These are phyloP conservation scores for Drosophila lacertosa DNA, from an alignment of 1,140 invertebrate genomes.

Conservation along the genomic window DNA sequence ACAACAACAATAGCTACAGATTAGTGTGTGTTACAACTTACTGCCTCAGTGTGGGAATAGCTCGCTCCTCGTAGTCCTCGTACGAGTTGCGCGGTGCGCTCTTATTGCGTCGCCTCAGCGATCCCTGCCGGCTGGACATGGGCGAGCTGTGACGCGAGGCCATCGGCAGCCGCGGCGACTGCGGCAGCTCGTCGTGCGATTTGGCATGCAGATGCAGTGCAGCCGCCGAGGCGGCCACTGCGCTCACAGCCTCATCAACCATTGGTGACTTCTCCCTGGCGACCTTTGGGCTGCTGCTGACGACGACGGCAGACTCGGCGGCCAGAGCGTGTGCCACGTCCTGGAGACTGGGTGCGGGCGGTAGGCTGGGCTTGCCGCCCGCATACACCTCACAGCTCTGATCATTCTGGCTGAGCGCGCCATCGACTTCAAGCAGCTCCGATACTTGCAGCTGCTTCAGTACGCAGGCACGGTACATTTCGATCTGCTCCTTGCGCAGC, in stretches of 20 bases:
- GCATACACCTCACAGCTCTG: constrained; percentile 78
- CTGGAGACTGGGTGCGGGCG: constrained; percentile 77
- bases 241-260: constrained; percentile 46
- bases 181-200: constrained; percentile 79
- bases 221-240: constrained; percentile 15
- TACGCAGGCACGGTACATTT: constrained; percentile 89
- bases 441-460: constrained; percentile 89
- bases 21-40: constrained; percentile 84
- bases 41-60: constrained; percentile 92
- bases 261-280: constrained; percentile 62
- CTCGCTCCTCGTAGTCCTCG: constrained; percentile 93
- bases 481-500: constrained; percentile 94
- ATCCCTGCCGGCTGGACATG: constrained; percentile 86
- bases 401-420: constrained; percentile 85
- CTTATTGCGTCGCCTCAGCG: constrained; percentile 89
- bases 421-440: constrained; percentile 92
- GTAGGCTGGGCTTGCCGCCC: constrained; percentile 74
- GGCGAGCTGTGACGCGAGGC: constrained; percentile 77
- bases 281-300: constrained; percentile 59
- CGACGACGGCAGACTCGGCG: constrained; percentile 67
- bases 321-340: constrained; percentile 79
- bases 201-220: constrained; percentile 64
- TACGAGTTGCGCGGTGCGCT: constrained; percentile 91
- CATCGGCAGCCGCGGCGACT: constrained; percentile 74
- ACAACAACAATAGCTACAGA: constrained; percentile 21